Conservation (phyloP, 2,888 invertebrate species). For the Ectemnius lituratus region DNA sequence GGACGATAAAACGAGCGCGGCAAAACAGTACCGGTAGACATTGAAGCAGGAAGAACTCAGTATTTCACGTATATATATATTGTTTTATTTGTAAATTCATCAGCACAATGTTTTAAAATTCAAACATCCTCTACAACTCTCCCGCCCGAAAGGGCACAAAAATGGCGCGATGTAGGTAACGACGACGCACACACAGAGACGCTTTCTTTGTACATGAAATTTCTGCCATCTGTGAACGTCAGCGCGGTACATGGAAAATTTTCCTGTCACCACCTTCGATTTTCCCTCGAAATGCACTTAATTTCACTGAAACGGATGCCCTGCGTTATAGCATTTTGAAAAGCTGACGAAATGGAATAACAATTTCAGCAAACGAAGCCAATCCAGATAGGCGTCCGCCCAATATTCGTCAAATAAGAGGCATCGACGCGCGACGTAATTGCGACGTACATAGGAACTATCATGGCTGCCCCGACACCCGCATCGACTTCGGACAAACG, state of each 20-base stretch:
- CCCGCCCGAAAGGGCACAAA: constrained; percentile 29
- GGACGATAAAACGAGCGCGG: too few species aligned
- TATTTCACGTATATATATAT: too few species aligned
- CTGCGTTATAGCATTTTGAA: neutral
- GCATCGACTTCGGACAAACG: constrained; percentile 53
- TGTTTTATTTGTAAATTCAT: too few species aligned
- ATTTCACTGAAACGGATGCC: neutral
- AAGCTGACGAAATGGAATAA: neutral
- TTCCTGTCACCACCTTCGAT: constrained; percentile 24
- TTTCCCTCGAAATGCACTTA: constrained; percentile 15
- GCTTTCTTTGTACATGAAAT: constrained; percentile 62
- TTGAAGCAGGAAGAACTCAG: too few species aligned
- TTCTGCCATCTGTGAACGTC: constrained; percentile 73
- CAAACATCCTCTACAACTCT: neutral
- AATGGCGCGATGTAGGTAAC: constrained; percentile 53
- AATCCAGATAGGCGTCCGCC: too few species aligned
- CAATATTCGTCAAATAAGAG: neutral
- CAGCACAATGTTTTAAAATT: too few species aligned
- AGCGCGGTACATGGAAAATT: constrained; percentile 29
- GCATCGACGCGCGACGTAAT: constrained; percentile 20
- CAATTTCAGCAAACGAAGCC: too few species aligned
- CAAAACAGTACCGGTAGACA: too few species aligned
- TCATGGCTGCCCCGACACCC: constrained; percentile 67
- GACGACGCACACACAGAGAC: constrained; percentile 35
- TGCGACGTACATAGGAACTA: constrained; percentile 65